phyloP scores from a whole-genome alignment of 1,140 invertebrate species.

The Nephila pilipes region DNA sequence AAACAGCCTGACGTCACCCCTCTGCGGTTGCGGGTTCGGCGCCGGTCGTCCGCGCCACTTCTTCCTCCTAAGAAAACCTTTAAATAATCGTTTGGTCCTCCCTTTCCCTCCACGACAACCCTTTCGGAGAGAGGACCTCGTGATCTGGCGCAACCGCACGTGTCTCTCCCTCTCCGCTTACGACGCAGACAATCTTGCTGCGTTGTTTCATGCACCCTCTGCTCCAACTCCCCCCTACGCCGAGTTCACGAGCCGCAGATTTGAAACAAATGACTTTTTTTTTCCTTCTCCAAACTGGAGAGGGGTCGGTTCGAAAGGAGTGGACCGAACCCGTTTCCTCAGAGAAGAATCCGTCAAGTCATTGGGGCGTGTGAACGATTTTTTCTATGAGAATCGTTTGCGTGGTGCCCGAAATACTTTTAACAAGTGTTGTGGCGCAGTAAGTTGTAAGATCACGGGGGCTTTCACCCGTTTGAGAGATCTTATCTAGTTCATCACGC shows the following conservation, averaged over 20 bases:
- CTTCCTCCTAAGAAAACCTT: background rate
- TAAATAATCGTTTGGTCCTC: constrained; percentile 23
- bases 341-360: background rate
- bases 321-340: too few species aligned
- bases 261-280: background rate
- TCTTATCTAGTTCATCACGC: too few species aligned
- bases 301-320: background rate
- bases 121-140: constrained; percentile 1
- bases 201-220: background rate
- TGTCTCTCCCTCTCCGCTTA: background rate
- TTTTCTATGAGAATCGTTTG: too few species aligned
- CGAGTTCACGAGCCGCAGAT: background rate
- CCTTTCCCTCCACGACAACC: background rate
- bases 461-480: too few species aligned
- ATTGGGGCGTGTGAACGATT: too few species aligned
- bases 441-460: too few species aligned
- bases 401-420: too few species aligned
- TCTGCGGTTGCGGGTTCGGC: background rate
- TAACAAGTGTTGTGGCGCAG: too few species aligned
- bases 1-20: background rate
- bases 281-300: background rate
- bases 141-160: constrained; percentile 1
- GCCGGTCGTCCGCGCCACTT: background rate
- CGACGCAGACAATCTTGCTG: background rate
- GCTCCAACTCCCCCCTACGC: background rate